Evolutionary conservation across 92 coral and sea anemone species (phyloP), one percentile per base, ranked within the genome.

Genomic region (Diadumene lineata): DNA sequence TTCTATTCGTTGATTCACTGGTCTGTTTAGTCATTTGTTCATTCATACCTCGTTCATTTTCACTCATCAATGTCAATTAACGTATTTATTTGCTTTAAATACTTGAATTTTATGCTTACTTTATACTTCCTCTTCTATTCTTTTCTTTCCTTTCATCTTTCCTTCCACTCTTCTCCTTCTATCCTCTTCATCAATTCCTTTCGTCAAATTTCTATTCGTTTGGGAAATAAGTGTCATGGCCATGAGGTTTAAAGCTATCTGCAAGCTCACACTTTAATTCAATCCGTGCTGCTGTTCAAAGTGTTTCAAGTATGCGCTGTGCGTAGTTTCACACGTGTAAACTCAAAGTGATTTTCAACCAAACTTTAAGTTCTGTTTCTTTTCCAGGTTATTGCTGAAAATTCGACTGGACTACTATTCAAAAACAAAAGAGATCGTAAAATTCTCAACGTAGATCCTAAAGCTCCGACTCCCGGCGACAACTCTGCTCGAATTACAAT

Each of bases 401-500:
- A 94, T 43, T 83, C 97, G 1, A 83, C 89, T 0, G 98, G 98
- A 3, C 71, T 94, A 56, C 84, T 94, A 8, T 94, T 94, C 73
- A 94, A 94, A 70, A 94, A 94, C 78, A 94, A 94, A 34, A 60
- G 98, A 66, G 98, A 94, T 64, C 75, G 98, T n/a, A 94, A 94
- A 73, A 92, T 94, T 33, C 76, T 94, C 3, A 94, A 94, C 75
- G 98, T 94, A 1, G 98, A 94, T 74, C 98, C 98, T 26, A 94
- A 94, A 80, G 98, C 97, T 0, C 84, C 96, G 0, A 91, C 98
- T 1, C 98, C 98, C 0, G 98, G 98, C 25, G 98, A 94, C 48
- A 94, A 94, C 50, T 94, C 98, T 0, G 98, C 98, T 9, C 77
- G 98, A 32, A 90, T 94, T 46, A 56, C 92, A 34, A 78, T 94